phyloP scores from a whole-genome alignment of 1,140 invertebrate species.

The Probaryconus sp. region DNA sequence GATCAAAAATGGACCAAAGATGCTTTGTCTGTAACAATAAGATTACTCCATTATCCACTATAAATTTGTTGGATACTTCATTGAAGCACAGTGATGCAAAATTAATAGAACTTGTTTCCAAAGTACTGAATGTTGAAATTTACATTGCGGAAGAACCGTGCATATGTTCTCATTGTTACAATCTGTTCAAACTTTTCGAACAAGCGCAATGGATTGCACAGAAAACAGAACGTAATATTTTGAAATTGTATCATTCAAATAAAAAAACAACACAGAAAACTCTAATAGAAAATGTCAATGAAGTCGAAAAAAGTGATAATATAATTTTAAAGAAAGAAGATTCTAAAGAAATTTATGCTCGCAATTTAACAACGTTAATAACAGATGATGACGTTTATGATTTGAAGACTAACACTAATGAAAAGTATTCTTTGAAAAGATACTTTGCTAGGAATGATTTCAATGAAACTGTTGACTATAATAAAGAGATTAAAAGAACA shows the following conservation, averaged over 20 bases:
- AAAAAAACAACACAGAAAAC: neutral
- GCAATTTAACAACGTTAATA: neutral
- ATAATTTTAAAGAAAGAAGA: neutral
- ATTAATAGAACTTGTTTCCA: slow-evolving; percentile 63
- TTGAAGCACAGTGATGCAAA: slow-evolving; percentile 62
- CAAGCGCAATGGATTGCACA: slow-evolving; percentile 68
- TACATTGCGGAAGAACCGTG: slow-evolving; percentile 57
- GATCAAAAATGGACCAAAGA: slow-evolving; percentile 28
- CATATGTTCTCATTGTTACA: slow-evolving; percentile 67
- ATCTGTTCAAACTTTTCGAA: slow-evolving; percentile 70
- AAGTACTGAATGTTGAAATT: slow-evolving; percentile 46
- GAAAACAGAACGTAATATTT: slow-evolving; percentile 67
- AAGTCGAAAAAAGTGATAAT: neutral
- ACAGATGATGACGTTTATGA: neutral
- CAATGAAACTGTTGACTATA: slow-evolving; percentile 2
- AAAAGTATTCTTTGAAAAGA: slow-evolving; percentile 41
- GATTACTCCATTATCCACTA: slow-evolving; percentile 53
- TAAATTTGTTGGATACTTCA: slow-evolving; percentile 68
- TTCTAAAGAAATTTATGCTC: neutral
- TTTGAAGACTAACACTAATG: neutral
- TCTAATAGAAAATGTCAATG: neutral
- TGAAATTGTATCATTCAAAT: slow-evolving; percentile 58
- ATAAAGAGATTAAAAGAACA: neutral
- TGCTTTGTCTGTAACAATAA: slow-evolving; percentile 67
- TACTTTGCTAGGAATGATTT: slow-evolving; percentile 33